Evolutionary conservation across 2,888 invertebrate species (phyloP).

Genomic region (Salticus scenicus): DNA sequence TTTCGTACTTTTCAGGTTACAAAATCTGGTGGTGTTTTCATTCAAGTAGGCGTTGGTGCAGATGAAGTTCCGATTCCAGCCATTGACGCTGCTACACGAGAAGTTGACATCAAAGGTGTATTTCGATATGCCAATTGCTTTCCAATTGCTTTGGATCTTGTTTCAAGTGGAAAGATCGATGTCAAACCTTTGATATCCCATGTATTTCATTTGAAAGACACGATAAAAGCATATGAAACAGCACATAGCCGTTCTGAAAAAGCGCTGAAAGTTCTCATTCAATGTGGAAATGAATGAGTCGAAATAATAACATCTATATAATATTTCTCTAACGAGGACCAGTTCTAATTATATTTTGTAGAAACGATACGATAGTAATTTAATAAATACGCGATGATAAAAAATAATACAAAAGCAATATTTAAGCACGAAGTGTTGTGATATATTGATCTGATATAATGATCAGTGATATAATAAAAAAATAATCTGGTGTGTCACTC

Average conservation of each 20-base stretch:
- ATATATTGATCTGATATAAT: no score
- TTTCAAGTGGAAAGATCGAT: conserved; percentile 85
- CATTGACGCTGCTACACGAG: conserved; percentile 85
- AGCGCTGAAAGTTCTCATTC: conserved; percentile 83
- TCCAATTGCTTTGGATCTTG: conserved; percentile 85
- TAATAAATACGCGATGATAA: no score
- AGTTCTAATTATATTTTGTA: no score
- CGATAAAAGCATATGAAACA: conserved; percentile 88
- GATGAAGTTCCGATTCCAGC: conserved; percentile 87
- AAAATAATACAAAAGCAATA: no score
- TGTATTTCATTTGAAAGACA: conserved; percentile 85
- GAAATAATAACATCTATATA: no score
- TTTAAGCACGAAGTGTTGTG: no score
- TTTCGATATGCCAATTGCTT: conserved; percentile 95
- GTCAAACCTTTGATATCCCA: conserved; percentile 90
- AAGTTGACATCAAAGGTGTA: conserved; percentile 93
- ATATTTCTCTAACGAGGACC: no score
- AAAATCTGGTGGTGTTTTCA: conserved; percentile 87
- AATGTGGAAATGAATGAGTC: background rate
- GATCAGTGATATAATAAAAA: no score
- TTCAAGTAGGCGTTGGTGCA: conserved; percentile 91
- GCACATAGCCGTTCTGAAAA: conserved; percentile 81
- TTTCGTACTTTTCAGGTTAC: conserved; percentile 82
- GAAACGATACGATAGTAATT: no score
- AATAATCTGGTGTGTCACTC: no score